phyloP scores from a whole-genome alignment of 2,113 vertebrate genomes.

The Xyliphius kryptos region DNA sequence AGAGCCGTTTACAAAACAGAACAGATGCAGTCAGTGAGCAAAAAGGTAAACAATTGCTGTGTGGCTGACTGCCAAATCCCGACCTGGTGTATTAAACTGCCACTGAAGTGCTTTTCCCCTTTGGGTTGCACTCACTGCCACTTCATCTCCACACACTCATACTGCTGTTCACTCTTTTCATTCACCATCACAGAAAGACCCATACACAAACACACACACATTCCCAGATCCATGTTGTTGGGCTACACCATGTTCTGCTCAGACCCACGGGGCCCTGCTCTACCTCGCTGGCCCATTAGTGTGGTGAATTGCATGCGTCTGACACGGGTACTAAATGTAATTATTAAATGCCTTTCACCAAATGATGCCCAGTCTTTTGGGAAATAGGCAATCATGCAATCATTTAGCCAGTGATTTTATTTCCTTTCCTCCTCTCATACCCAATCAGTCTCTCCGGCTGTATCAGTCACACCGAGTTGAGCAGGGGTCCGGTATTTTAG shows the following conservation, averaged over 20 bases:
- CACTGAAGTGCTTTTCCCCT: slow-evolving; percentile 95
- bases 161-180: slow-evolving; percentile 45
- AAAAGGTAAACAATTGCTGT: slow-evolving; percentile 99
- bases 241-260: slow-evolving; percentile 23
- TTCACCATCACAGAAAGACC: slow-evolving; percentile 34
- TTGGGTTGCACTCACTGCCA: slow-evolving; percentile 95
- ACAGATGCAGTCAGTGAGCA: slow-evolving; percentile 97
- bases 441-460: too few species aligned
- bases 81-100: slow-evolving; percentile 94
- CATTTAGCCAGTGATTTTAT: slow-evolving; percentile 88
- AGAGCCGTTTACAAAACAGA: slow-evolving; percentile 96
- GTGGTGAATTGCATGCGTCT: slow-evolving; percentile 82
- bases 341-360: slow-evolving; percentile 92
- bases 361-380: too few species aligned
- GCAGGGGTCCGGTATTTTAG: too few species aligned
- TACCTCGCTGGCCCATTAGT: slow-evolving; percentile 38
- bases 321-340: slow-evolving; percentile 82
- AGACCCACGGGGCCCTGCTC: slow-evolving; percentile 32
- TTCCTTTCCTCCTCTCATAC: too few species aligned
- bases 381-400: slow-evolving; percentile 85
- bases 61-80: slow-evolving; percentile 91
- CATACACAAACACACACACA: slow-evolving; percentile 5
- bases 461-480: too few species aligned
- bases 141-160: slow-evolving; percentile 86
- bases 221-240: slow-evolving; percentile 14